phyloP scores from a whole-genome alignment of 2,113 vertebrate species.

The Trematomus loennbergii region DNA sequence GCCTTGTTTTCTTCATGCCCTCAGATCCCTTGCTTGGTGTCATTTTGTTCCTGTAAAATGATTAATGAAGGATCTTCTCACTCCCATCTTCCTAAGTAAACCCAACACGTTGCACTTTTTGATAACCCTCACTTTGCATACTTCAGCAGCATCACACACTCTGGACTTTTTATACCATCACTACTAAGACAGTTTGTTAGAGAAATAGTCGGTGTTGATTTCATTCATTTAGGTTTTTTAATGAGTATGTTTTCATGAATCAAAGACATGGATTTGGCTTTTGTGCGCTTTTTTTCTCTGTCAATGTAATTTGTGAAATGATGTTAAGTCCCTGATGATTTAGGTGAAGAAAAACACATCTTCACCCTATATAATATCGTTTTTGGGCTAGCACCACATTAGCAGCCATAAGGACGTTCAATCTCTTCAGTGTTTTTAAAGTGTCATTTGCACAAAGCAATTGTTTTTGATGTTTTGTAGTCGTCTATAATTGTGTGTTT shows the following conservation, averaged over 20 bases:
- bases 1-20: slow-evolving; percentile 45
- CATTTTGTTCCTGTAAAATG: slow-evolving; percentile 58
- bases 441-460: background rate
- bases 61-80: slow-evolving; percentile 59
- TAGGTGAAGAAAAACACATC: background rate
- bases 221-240: background rate
- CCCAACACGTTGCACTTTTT: slow-evolving; percentile 28
- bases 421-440: slow-evolving; percentile 1
- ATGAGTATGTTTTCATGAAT: background rate
- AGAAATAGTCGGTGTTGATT: background rate
- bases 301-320: background rate
- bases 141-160: background rate
- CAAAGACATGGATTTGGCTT: background rate
- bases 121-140: slow-evolving; percentile 27
- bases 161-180: background rate
- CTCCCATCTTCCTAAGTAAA: slow-evolving; percentile 45
- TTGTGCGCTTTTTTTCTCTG: background rate
- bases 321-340: background rate
- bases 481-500: background rate
- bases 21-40: slow-evolving; percentile 44
- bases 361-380: background rate
- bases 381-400: background rate
- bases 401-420: slow-evolving; percentile 2
- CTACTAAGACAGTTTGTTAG: background rate
- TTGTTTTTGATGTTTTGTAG: background rate